Conservation (phyloP, 2,113 vertebrate species). For the Vanacampus margaritifer region DNA sequence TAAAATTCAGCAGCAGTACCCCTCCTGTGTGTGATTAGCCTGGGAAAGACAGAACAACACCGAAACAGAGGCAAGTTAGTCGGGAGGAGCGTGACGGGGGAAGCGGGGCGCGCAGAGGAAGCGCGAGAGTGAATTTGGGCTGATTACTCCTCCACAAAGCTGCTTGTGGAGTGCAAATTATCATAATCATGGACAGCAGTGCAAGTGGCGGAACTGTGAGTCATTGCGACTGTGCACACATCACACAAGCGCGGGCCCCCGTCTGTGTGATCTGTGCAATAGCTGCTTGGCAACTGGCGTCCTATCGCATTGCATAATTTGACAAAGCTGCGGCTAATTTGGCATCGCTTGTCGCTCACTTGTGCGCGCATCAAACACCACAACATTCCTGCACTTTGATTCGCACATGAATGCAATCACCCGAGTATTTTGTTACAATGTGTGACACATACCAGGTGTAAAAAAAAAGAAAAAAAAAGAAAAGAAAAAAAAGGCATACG, state of each 20-base stretch:
- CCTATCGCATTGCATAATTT: constrained; percentile 49
- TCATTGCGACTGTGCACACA: constrained; percentile 57
- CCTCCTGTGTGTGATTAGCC: constrained; percentile 69
- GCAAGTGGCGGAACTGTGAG: constrained; percentile 63
- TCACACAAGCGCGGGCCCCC: constrained; percentile 39
- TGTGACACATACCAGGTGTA: constrained; percentile 47
- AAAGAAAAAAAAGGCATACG: background rate
- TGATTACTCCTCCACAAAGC: constrained; percentile 60
- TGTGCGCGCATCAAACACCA: constrained; percentile 29
- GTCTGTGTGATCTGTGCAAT: constrained; percentile 52
- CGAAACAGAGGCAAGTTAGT: constrained; percentile 44
- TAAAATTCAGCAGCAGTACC: constrained; percentile 68
- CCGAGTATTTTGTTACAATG: constrained; percentile 49
- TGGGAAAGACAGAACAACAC: constrained; percentile 53
- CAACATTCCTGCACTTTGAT: constrained; percentile 36
- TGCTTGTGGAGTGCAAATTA: constrained; percentile 62
- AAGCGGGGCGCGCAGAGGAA: constrained; percentile 39
- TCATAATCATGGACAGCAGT: constrained; percentile 67
- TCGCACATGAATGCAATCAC: constrained; percentile 43
- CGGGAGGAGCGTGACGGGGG: constrained; percentile 40
- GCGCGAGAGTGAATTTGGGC: constrained; percentile 57
- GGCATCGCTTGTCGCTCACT: constrained; percentile 29
- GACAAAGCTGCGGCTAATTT: constrained; percentile 40
- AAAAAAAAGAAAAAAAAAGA: constrained; percentile 32
- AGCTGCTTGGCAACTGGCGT: constrained; percentile 48